Conservation (phyloP, 2,797 vertebrate species). For the Tarsius wallacei region DNA sequence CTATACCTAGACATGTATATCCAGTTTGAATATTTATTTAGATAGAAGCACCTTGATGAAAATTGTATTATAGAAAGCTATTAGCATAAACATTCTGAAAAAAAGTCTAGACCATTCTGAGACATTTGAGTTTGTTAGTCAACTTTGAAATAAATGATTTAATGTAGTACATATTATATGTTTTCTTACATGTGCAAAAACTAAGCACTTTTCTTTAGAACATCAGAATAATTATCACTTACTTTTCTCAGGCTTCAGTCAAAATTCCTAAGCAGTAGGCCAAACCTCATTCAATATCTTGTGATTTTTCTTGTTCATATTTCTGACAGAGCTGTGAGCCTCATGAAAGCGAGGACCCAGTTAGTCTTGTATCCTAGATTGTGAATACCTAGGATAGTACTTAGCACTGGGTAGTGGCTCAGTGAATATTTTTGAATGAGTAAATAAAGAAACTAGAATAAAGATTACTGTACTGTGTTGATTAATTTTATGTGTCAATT, state of each 20-base stretch:
- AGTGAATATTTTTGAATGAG: neutral
- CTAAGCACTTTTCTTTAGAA: conserved; percentile 5
- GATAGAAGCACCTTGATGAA: conserved; percentile 31
- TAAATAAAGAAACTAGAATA: neutral
- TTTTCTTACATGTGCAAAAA: neutral
- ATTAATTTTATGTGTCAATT: neutral
- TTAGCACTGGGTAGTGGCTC: neutral
- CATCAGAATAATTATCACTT: neutral
- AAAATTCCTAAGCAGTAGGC: conserved; percentile 17
- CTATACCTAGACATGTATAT: neutral
- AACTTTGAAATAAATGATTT: neutral
- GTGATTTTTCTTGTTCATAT: neutral
- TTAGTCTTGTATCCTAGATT: neutral
- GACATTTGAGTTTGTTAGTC: conserved; percentile 13
- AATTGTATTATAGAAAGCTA: neutral
- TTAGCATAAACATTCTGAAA: neutral
- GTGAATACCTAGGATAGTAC: neutral
- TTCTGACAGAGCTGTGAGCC: neutral
- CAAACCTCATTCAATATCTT: neutral
- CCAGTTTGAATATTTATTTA: conserved; percentile 4
- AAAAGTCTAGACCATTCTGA: neutral
- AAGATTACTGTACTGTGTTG: neutral
- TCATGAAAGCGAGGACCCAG: neutral
- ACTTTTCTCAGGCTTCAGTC: neutral
- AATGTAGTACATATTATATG: neutral